phyloP scores from a whole-genome alignment of 1,140 invertebrate genomes.

The Scaptodrosophila lebanonensis region DNA sequence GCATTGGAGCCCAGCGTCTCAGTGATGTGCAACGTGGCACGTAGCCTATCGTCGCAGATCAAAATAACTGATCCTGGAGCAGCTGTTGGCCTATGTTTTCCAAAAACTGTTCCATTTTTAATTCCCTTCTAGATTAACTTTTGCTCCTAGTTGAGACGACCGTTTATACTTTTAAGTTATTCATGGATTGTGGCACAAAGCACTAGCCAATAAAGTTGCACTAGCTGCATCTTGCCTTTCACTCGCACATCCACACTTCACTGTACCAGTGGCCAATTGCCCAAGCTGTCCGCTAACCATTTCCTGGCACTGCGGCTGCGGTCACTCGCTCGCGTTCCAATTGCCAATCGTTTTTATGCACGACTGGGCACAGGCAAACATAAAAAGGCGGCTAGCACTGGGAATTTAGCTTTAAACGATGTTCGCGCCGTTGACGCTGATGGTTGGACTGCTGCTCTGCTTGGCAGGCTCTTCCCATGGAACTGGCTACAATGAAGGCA shows the following conservation, averaged over 20 bases:
- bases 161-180: neutral
- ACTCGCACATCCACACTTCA: constrained; percentile 52
- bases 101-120: too few relatives aligned
- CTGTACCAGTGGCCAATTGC: constrained; percentile 21
- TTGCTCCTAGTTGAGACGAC: constrained; percentile 13
- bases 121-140: constrained; percentile 2
- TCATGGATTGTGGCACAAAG: constrained; percentile 26
- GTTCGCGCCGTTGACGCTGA: constrained; percentile 31
- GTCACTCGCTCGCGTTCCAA: constrained; percentile 13
- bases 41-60: constrained; percentile 30
- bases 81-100: too few relatives aligned
- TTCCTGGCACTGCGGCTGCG: too few relatives aligned
- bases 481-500: constrained; percentile 36
- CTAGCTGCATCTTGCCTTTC: constrained; percentile 36
- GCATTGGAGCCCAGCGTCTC: constrained; percentile 58
- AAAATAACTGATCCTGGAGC: too few relatives aligned
- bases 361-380: neutral
- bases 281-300: constrained; percentile 9
- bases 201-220: too few relatives aligned
- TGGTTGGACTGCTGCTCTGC: constrained; percentile 20
- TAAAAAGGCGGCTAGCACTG: constrained; percentile 8
- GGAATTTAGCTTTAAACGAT: constrained; percentile 18
- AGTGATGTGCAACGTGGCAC: constrained; percentile 43
- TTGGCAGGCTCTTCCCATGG: constrained; percentile 3
- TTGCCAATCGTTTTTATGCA: constrained; percentile 29